phyloP scores from a whole-genome alignment of 1,140 invertebrate species.

The Meloidogyne exigua region DNA sequence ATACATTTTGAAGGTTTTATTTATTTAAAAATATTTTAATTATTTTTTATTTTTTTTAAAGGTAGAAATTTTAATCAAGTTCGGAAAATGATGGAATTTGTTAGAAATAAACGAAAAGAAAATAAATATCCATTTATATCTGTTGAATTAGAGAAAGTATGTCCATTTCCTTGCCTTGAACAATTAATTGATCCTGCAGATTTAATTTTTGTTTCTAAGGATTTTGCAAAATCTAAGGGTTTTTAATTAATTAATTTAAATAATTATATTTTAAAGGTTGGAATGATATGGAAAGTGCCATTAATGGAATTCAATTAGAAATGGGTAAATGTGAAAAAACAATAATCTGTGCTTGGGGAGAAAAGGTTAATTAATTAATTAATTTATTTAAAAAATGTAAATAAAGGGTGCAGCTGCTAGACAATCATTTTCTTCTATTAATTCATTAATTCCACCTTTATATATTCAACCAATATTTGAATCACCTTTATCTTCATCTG shows the following conservation, averaged over 20 bases:
- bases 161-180: conserved; percentile 39
- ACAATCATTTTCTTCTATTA: not conserved
- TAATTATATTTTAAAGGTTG: conserved; percentile 35
- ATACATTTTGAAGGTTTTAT: conserved; percentile 45
- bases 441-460: not conserved
- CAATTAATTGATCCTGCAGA: conserved; percentile 32
- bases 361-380: conserved; percentile 25
- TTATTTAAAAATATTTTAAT: too few relatives aligned
- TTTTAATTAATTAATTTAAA: not conserved
- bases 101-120: not conserved
- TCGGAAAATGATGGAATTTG: conserved; percentile 32
- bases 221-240: conserved; percentile 41
- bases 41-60: not conserved
- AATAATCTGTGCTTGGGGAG: conserved; percentile 44
- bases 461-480: conserved; percentile 34
- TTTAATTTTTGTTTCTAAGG: conserved; percentile 46
- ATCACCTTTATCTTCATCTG: not conserved
- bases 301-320: conserved; percentile 27
- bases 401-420: not conserved
- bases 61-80: conserved; percentile 47
- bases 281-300: conserved; percentile 35
- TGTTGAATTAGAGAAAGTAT: conserved; percentile 47
- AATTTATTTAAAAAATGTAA: not conserved
- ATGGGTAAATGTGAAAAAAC: conserved; percentile 21
- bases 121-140: conserved; percentile 28